Evolutionary conservation across 2,113 vertebrate species (phyloP).

Genomic region (Cephalopholis sonnerati): DNA sequence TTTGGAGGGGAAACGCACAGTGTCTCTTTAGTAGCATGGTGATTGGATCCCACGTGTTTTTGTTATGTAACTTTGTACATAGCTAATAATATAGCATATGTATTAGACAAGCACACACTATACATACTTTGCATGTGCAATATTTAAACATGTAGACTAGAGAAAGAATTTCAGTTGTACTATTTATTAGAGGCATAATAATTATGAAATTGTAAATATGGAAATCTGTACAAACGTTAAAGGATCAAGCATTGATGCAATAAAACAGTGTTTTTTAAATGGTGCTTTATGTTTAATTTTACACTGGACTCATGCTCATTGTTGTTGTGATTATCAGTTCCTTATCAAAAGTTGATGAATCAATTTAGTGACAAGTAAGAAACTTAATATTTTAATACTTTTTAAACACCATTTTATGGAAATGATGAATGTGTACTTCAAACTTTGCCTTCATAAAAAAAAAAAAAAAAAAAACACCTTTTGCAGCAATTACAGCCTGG

Average conservation of each 20-base stretch:
- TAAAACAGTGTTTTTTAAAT: constrained; percentile 88
- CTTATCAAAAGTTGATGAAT: too few relatives aligned
- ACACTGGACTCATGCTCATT: background rate
- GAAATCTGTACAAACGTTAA: constrained; percentile 93
- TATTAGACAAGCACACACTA: constrained; percentile 86
- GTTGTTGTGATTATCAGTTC: background rate
- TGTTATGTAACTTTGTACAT: constrained; percentile 77
- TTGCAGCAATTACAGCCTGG: too few relatives aligned
- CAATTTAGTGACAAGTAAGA: too few relatives aligned
- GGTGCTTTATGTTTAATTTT: constrained; percentile 33
- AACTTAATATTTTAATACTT: too few relatives aligned
- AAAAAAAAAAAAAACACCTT: too few relatives aligned
- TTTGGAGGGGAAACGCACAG: constrained; percentile 40
- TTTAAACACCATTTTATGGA: too few relatives aligned
- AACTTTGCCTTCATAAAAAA: too few relatives aligned
- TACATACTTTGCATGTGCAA: constrained; percentile 89
- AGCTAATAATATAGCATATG: constrained; percentile 76
- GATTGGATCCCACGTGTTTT: constrained; percentile 65
- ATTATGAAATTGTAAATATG: constrained; percentile 92
- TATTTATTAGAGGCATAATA: constrained; percentile 87
- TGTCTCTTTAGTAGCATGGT: constrained; percentile 80
- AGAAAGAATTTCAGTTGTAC: constrained; percentile 85
- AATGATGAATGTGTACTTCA: too few relatives aligned
- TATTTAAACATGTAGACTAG: constrained; percentile 83
- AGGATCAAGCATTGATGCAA: constrained; percentile 93